Percentiles rank a stretch among this genome's conserved stretches.
These are phyloP conservation scores for Megalopta genalis DNA, from an alignment of 1,140 invertebrate species.

Conservation along the genomic window DNA sequence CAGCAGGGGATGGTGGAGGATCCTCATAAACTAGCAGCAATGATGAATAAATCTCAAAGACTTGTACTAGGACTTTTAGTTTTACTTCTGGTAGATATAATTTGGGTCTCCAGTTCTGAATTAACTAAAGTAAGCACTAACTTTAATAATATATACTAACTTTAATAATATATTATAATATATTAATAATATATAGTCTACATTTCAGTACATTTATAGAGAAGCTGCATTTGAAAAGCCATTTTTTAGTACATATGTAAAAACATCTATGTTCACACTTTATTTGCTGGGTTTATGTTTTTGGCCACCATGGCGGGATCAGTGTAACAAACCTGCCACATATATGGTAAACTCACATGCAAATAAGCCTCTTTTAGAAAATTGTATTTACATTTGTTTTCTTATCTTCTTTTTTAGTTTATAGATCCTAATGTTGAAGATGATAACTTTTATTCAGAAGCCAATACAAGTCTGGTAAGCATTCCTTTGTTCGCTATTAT, in stretches of 20 bases:
- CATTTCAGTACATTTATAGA: conserved; percentile 89
- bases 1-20: conserved; percentile 77
- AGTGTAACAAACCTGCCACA: conserved; percentile 84
- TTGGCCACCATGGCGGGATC: conserved; percentile 90
- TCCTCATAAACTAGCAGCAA: conserved; percentile 77
- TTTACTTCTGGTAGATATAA: conserved; percentile 90
- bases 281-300: conserved; percentile 91
- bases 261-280: conserved; percentile 92
- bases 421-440: conserved; percentile 86
- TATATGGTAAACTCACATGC: conserved; percentile 81
- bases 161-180: not conserved
- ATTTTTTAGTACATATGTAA: conserved; percentile 93
- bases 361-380: not conserved
- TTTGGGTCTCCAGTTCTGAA: conserved; percentile 93
- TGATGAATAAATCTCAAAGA: conserved; percentile 86
- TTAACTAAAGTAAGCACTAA: conserved; percentile 86
- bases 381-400: not conserved
- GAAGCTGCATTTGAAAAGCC: conserved; percentile 91
- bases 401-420: conserved; percentile 77
- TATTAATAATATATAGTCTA: conserved; percentile 49
- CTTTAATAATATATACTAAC: too few relatives aligned
- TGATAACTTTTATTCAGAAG: conserved; percentile 84
- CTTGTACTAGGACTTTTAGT: conserved; percentile 88
- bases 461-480: conserved; percentile 82
- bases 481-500: conserved; percentile 14